These are phyloP conservation scores for Tenthredo scrophulariae DNA, from an alignment of 2,888 invertebrate genomes.

Conservation along the genomic window DNA sequence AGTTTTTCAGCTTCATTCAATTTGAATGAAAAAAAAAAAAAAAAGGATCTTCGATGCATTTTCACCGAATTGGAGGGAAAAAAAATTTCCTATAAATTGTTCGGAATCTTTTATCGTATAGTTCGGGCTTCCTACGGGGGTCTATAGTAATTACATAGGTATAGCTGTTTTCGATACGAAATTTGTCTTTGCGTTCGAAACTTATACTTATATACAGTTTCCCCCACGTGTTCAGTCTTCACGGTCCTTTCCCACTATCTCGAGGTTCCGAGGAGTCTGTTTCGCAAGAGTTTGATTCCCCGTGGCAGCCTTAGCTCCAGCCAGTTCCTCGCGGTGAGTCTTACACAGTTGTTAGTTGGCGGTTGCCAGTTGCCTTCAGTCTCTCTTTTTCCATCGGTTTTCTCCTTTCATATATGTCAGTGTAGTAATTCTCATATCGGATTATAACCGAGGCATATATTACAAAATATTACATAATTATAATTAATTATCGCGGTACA, in stretches of 20 bases:
- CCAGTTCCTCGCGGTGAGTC: slow-evolving; percentile 21
- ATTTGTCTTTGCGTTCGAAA: not conserved
- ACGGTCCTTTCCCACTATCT: slow-evolving; percentile 6
- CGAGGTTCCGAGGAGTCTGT: not conserved
- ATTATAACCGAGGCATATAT: not conserved
- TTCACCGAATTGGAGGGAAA: not conserved
- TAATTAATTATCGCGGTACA: not conserved
- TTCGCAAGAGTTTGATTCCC: slow-evolving; percentile 42
- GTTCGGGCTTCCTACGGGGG: too few relatives aligned
- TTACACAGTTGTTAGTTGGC: slow-evolving; percentile 12
- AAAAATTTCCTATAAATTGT: not conserved
- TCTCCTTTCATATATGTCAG: not conserved
- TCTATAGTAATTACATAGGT: too few relatives aligned
- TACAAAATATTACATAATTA: not conserved
- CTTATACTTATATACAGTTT: not conserved
- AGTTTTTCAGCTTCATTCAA: too few relatives aligned
- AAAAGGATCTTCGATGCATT: not conserved
- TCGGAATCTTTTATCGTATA: not conserved
- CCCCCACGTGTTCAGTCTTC: slow-evolving; percentile 7
- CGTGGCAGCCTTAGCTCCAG: slow-evolving; percentile 4
- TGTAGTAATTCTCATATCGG: not conserved
- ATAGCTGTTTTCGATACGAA: not conserved
- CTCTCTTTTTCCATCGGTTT: not conserved
- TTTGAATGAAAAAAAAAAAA: not conserved
- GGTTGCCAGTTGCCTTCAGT: slow-evolving; percentile 10